phyloP scores from a whole-genome alignment of 92 coral and sea anemone species.

The Porites divaricata region DNA sequence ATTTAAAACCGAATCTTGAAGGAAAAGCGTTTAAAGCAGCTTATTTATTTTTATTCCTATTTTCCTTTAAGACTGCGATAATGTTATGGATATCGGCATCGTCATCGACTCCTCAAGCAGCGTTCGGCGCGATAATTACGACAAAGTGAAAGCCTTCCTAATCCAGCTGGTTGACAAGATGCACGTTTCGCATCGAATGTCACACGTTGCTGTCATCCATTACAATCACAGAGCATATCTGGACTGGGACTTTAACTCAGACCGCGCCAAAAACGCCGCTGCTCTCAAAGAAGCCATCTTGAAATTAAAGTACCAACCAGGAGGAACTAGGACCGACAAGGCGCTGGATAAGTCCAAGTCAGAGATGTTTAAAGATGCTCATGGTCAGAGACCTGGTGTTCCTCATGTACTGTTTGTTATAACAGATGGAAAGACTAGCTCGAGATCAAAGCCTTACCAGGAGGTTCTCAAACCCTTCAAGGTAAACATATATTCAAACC shows the following conservation, averaged over 20 bases:
- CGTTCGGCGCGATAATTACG: slow-evolving; percentile 53
- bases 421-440: slow-evolving; percentile 69
- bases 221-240: slow-evolving; percentile 58
- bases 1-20: too few relatives aligned
- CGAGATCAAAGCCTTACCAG: slow-evolving; percentile 24
- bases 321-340: slow-evolving; percentile 72
- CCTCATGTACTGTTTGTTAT: slow-evolving; percentile 59
- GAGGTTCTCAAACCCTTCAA: slow-evolving; percentile 25
- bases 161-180: slow-evolving; percentile 37
- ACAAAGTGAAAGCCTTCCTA: slow-evolving; percentile 47
- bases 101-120: slow-evolving; percentile 68
- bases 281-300: slow-evolving; percentile 33
- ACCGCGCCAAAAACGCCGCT: background rate
- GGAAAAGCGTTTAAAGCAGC: background rate
- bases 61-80: slow-evolving; percentile 21
- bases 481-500: slow-evolving; percentile 17
- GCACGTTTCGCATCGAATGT: slow-evolving; percentile 19
- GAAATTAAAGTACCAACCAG: slow-evolving; percentile 44
- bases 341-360: slow-evolving; percentile 37
- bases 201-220: slow-evolving; percentile 55
- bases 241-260: slow-evolving; percentile 46
- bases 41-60: background rate
- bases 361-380: background rate
- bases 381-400: slow-evolving; percentile 25
- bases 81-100: slow-evolving; percentile 68